Evolutionary conservation across 1,140 invertebrate species (phyloP), one percentile per base, ranked within the genome.

Genomic region (Varroa destructor): DNA sequence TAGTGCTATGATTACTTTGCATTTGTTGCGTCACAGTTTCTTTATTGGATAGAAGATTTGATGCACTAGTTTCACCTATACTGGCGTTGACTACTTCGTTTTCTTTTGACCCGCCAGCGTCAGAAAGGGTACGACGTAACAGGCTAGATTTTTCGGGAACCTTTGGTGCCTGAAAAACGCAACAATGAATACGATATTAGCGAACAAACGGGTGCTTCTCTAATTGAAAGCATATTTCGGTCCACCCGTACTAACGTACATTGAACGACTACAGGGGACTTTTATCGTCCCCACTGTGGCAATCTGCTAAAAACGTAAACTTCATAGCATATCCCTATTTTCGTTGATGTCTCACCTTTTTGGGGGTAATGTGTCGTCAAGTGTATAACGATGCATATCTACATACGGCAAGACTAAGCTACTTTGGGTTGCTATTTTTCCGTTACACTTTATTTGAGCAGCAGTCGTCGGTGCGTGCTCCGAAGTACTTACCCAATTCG

Each of bases 101-200:
- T 12, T 67, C 61, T 40, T 67, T 67, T 46, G 61, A 12, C 40
- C 61, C 61, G 12, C 61, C 61, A 40, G 61, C 37, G 61, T 67
- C 61, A 37, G 61, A 67, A 12, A 67, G 46, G 46, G 12, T 67
- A 8, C 61, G 61, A 0, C 61, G 61, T 40, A 67, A 46, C 12
- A 67, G 61, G 46, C 61, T 67, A 67, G 61, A 67, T 8, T 67
- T 67, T 46, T 67, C 61, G 61, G 61, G 61, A 25, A 67, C 61
- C 40, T 67, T 37, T 40, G 61, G 61, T 46, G 61, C 61, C 61
- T 67, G 61, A 10, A 67, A 67, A 67, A 67, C 46, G 61, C 14
- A 12, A 67, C 12, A 67, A 36, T 12, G 2, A 36, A 43, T 8
- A 2, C 37, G 5, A 46, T 40, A 3, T 67, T 12, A 3, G 57